These are phyloP conservation scores for Bos indicus DNA, from an alignment of 2,113 vertebrate species.

Conservation along the genomic window DNA sequence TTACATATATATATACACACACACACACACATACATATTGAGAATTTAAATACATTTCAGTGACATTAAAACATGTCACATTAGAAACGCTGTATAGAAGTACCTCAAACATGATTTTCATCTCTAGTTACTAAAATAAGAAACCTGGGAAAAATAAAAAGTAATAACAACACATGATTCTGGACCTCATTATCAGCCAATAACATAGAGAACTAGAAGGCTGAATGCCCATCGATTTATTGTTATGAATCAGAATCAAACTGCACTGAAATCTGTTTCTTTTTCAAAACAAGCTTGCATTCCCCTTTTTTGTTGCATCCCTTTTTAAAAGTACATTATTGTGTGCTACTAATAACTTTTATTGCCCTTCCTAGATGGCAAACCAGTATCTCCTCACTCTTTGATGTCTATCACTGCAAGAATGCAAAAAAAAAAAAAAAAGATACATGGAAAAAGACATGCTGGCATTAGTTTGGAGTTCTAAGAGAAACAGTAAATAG, in stretches of 20 bases:
- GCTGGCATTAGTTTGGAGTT: neutral
- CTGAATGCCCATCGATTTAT: neutral
- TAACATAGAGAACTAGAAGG: neutral
- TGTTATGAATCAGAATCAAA: neutral
- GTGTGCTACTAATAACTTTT: neutral
- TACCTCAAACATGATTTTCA: conserved; percentile 5
- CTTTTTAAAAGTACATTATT: neutral
- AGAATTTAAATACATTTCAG: neutral
- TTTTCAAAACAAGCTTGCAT: neutral
- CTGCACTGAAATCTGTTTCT: neutral
- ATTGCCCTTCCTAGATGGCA: neutral
- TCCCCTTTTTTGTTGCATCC: neutral
- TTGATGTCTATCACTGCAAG: neutral
- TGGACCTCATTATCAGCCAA: neutral
- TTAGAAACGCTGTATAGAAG: neutral
- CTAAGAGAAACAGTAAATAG: neutral
- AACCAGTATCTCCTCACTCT: neutral
- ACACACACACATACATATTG: neutral
- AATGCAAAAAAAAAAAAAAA: neutral
- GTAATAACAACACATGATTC: neutral
- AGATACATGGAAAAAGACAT: neutral
- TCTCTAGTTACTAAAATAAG: neutral
- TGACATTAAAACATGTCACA: neutral
- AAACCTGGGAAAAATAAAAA: neutral
- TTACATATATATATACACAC: neutral